Evolutionary conservation across 2,113 vertebrate genomes (phyloP).

Genomic region (Excalfactoria chinensis): DNA sequence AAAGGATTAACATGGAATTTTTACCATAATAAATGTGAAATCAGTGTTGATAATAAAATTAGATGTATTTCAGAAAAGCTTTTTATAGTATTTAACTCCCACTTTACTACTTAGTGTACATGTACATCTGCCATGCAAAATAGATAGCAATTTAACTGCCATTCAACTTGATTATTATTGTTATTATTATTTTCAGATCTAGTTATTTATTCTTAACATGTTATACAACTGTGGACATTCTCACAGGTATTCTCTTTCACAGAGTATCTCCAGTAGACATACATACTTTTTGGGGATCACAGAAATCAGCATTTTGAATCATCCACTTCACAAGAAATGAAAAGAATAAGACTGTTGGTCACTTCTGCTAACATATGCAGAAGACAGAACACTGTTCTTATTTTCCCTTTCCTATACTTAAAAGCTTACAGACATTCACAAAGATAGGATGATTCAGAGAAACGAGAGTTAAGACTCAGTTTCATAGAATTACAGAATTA

Average conservation of each 20-base stretch:
- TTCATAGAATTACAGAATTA: too few species aligned
- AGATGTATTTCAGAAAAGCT: background rate
- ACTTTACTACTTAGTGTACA: background rate
- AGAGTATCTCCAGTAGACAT: background rate
- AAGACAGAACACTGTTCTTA: background rate
- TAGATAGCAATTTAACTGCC: background rate
- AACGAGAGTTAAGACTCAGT: background rate
- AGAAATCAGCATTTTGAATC: background rate
- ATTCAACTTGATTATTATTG: background rate
- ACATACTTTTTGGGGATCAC: background rate
- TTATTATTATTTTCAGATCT: background rate
- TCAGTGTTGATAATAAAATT: background rate
- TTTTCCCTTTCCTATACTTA: background rate
- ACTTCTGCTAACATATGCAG: background rate
- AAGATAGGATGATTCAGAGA: background rate
- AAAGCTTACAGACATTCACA: background rate
- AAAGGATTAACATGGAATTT: background rate
- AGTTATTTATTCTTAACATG: background rate
- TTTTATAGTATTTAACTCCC: background rate
- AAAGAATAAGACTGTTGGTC: background rate
- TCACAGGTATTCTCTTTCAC: background rate
- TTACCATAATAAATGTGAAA: background rate
- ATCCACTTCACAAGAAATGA: background rate
- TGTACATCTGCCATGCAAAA: background rate
- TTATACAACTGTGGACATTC: background rate